Base-by-base conservation (phyloP, 2,797 vertebrate genomes). In the Alcedo atthis region DNA sequence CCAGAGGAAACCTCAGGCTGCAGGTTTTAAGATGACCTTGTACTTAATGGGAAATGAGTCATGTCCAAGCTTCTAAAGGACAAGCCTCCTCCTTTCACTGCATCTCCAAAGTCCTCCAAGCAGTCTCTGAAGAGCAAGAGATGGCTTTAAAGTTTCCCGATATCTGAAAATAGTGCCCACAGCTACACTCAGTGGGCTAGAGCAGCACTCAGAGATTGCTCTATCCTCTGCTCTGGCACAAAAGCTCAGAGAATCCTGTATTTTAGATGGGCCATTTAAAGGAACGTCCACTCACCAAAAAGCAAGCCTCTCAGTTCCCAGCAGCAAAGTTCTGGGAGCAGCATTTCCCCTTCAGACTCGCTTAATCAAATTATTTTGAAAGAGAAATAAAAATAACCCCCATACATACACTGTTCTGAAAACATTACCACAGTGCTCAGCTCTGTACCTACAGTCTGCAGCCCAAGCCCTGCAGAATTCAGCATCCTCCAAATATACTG, bases 101-200 rank as follows among this genome's bases (percentile, higher is more conserved):
- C 66, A 32, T 33, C 67, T 55, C 76, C 83, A 87, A 86, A 57
- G 66, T 76, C 80, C 92, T 82, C 73, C 2, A 0, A 90, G 92
- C 73, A 92, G 64, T 46, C 59, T 81, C 67, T 70, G 43, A 77
- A 85, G 42, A 59, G 67, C 54, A 61, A 15, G 22, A 15, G n/a
- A 89, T 13, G 61, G 61, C 49, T 90, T 82, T 73, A 8, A 8
- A 40, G 20, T 49, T n/a, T 80, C 49, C 30, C 28, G 3, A 3
- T 2, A 1, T 89, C 55, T 78, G 74, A 81, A 89, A 95, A 89
- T 28, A 89, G 70, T 40, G 91, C 93, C 93, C 87, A 75, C 54
- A 94, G 94, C 92, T 84, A 92, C 28, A 85, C 57, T 91, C 74
- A 90, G 45, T 1, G 0, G 21, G 58, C 48, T 53, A 37, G 15